A percentile compares a stretch with the other conserved stretches of the same genome.
Evolutionary conservation across 2,888 invertebrate species (phyloP).

Genomic region (Pediacus dermestoides): DNA sequence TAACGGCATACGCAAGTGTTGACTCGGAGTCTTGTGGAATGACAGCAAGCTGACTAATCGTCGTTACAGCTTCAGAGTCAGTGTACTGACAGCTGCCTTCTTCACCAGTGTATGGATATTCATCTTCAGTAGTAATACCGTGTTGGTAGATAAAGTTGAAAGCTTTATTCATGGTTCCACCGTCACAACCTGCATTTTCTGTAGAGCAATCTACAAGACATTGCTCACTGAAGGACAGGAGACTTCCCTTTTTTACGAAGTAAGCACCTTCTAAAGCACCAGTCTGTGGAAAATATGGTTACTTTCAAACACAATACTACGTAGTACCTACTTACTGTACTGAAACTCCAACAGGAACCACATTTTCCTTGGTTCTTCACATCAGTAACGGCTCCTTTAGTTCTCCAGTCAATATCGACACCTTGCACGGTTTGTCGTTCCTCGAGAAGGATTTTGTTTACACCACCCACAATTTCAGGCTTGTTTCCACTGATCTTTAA

Average conservation of each 20-base stretch:
- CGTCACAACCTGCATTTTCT: conserved; percentile 84
- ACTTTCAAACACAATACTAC: not conserved
- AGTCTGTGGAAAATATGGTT: conserved; percentile 7
- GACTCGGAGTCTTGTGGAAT: no score
- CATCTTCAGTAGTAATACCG: conserved; percentile 78
- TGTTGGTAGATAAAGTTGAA: conserved; percentile 74
- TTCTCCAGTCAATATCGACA: not conserved
- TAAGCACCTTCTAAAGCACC: no score
- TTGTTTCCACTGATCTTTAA: not conserved
- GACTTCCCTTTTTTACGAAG: no score
- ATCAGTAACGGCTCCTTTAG: not conserved
- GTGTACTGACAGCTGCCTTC: no score
- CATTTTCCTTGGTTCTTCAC: not conserved
- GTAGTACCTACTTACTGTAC: not conserved
- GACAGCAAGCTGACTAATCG: no score
- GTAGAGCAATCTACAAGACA: conserved; percentile 67
- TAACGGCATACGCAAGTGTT: conserved; percentile 66
- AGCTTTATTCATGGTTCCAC: conserved; percentile 72
- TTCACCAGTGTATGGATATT: conserved; percentile 65
- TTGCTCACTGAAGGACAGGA: no score
- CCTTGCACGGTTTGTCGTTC: not conserved
- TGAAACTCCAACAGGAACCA: conserved; percentile 2
- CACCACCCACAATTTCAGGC: no score
- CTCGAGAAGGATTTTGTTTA: not conserved
- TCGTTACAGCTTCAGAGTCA: no score